Evolutionary conservation across 2,113 vertebrate species (phyloP).

Genomic region (Rhynchomys soricoides): DNA sequence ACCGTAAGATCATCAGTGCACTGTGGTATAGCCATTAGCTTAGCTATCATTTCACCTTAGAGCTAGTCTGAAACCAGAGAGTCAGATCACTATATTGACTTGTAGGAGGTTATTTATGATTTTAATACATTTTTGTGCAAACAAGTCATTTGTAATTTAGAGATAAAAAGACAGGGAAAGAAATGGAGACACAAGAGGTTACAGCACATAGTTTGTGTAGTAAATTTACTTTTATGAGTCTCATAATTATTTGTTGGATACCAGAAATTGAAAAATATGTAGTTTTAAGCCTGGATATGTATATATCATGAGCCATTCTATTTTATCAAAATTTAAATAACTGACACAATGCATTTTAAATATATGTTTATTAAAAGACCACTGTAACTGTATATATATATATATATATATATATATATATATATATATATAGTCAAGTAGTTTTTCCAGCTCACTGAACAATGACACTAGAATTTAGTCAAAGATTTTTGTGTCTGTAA

Average conservation of each 20-base stretch:
- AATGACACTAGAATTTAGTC: neutral
- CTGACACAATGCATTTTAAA: neutral
- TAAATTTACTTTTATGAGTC: neutral
- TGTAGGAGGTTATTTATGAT: neutral
- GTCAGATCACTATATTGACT: neutral
- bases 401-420: neutral
- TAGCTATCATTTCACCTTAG: neutral
- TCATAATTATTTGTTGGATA: neutral
- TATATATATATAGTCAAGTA: too few relatives aligned
- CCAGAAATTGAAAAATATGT: neutral
- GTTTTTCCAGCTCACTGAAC: neutral
- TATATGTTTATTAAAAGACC: neutral
- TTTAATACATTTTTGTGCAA: neutral
- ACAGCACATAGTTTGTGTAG: neutral
- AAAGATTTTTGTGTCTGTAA: neutral
- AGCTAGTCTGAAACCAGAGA: neutral
- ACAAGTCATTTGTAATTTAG: neutral
- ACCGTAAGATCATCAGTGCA: neutral
- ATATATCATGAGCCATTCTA: neutral
- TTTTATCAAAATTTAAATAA: neutral
- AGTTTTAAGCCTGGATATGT: neutral
- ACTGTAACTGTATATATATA: neutral
- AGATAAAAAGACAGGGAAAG: neutral
- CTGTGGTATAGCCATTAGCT: neutral
- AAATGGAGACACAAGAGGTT: neutral